Evolutionary conservation across 2,797 vertebrate genomes (phyloP).

Genomic region (Podarcis lilfordi): DNA sequence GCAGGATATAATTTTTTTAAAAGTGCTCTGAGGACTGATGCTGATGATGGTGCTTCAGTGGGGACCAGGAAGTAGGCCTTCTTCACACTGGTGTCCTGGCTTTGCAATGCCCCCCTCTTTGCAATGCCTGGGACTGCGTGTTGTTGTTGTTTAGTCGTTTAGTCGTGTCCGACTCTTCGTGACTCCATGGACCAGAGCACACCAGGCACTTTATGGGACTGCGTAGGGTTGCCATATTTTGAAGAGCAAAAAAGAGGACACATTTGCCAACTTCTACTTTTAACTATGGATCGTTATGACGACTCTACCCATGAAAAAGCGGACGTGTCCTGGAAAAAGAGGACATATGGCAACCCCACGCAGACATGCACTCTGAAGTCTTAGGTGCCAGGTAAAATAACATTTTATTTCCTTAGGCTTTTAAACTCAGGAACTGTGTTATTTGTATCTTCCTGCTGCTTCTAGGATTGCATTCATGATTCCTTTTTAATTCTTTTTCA

Average conservation of each 20-base stretch:
- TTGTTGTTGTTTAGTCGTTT: too few relatives aligned
- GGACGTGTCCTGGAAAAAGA: too few relatives aligned
- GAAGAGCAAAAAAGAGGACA: too few relatives aligned
- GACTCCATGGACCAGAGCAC: too few relatives aligned
- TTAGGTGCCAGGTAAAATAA: background rate
- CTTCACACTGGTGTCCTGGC: too few relatives aligned
- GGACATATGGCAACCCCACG: too few relatives aligned
- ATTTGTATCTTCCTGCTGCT: background rate
- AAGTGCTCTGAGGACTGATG: background rate
- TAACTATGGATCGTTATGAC: too few relatives aligned
- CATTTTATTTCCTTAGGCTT: background rate
- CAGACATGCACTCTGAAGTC: background rate
- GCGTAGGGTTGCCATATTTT: too few relatives aligned
- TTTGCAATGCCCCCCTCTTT: background rate
- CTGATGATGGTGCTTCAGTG: background rate
- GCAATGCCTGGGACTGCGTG: background rate
- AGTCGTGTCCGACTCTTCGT: too few relatives aligned
- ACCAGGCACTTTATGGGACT: too few relatives aligned
- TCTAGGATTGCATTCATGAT: background rate
- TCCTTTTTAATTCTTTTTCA: background rate
- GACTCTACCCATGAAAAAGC: too few relatives aligned
- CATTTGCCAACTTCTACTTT: too few relatives aligned
- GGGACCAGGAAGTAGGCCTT: background rate
- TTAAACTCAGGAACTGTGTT: background rate
- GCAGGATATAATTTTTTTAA: background rate